These are phyloP conservation scores for Tamandua tetradactyla DNA, from an alignment of 2,797 vertebrate species.

Conservation along the genomic window DNA sequence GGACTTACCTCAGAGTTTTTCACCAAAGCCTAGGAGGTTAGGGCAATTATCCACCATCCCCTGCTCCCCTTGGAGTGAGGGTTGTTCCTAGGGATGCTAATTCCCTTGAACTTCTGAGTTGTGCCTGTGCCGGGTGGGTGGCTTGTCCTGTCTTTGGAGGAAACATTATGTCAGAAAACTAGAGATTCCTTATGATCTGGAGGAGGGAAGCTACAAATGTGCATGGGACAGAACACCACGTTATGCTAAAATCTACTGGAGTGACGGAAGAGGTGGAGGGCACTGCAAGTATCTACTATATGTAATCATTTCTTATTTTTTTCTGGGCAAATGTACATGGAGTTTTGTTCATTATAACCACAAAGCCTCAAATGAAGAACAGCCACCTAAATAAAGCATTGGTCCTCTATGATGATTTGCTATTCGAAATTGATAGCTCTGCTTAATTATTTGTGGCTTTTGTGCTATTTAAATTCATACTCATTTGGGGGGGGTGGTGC, in stretches of 20 bases:
- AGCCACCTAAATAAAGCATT: neutral
- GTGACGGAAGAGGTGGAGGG: accelerated
- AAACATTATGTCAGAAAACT: neutral
- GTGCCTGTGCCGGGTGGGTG: neutral
- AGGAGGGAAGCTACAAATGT: neutral
- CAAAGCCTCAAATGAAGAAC: neutral
- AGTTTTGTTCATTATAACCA: neutral
- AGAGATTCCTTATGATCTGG: neutral
- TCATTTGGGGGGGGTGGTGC: too few species aligned
- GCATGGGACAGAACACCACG: neutral
- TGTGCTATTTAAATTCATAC: neutral
- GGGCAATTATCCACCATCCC: neutral
- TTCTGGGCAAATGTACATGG: neutral
- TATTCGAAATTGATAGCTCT: neutral
- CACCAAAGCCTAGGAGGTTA: neutral
- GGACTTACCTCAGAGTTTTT: neutral
- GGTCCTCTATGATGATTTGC: neutral
- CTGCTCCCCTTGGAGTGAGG: neutral
- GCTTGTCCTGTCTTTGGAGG: neutral
- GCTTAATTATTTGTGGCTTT: neutral
- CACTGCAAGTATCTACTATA: accelerated
- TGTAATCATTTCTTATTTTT: neutral
- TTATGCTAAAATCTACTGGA: neutral
- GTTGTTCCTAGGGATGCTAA: accelerated
- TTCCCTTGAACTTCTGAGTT: neutral